Evolutionary conservation across 2,888 invertebrate genomes (phyloP).

Genomic region (Phalera bucephala): DNA sequence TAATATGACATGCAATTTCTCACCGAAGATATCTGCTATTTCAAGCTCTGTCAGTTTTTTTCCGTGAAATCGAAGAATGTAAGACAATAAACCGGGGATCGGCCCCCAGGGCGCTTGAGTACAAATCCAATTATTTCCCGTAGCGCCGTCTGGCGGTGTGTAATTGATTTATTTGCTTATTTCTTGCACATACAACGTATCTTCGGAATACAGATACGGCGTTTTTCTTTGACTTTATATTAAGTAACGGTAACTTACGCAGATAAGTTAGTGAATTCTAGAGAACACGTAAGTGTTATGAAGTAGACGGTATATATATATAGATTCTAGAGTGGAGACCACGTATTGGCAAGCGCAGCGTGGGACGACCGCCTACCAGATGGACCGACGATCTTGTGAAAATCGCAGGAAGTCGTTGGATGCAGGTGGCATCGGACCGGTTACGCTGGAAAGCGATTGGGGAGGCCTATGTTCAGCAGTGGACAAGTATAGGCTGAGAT

Average conservation of each 20-base stretch:
- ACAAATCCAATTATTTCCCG: conserved; percentile 75
- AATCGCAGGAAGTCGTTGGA: too few relatives aligned
- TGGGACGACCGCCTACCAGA: too few relatives aligned
- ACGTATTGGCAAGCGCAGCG: too few relatives aligned
- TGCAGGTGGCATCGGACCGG: too few relatives aligned
- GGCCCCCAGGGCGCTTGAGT: conserved; percentile 61
- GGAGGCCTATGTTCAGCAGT: too few relatives aligned
- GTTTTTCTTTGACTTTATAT: conserved; percentile 33
- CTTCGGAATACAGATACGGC: conserved; percentile 38
- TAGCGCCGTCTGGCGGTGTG: conserved; percentile 60
- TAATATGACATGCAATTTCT: conserved; percentile 28
- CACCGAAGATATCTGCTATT: conserved; percentile 36
- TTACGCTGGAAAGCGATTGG: too few relatives aligned
- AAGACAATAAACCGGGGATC: conserved; percentile 64
- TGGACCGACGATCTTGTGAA: too few relatives aligned
- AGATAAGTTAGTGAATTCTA: conserved; percentile 9
- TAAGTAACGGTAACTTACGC: conserved; percentile 18
- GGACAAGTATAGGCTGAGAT: too few relatives aligned
- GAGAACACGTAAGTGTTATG: conserved; percentile 2
- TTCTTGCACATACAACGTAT: conserved; percentile 56
- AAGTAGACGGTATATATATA: conserved; percentile 1
- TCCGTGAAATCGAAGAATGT: conserved; percentile 50
- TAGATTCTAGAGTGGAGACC: too few relatives aligned
- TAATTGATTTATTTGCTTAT: conserved; percentile 78
- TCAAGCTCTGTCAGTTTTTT: conserved; percentile 44